phyloP scores from a whole-genome alignment of 2,888 invertebrate genomes.

The Cheilosia impressa region DNA sequence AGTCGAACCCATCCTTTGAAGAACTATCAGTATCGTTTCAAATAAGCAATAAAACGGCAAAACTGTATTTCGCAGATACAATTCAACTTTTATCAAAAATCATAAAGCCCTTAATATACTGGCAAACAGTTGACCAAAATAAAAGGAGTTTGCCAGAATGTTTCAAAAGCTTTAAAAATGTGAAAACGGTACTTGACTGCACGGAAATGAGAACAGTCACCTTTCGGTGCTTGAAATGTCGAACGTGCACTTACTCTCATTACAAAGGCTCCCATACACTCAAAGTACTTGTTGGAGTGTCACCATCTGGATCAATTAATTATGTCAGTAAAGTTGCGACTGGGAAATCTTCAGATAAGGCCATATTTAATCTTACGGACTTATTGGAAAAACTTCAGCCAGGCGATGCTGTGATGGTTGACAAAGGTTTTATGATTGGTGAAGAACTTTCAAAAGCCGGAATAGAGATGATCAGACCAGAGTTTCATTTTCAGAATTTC shows the following conservation, averaged over 20 bases:
- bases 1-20: not conserved
- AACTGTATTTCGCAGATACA: not conserved
- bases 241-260: not conserved
- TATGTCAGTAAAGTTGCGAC: not conserved
- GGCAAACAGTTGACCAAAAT: not conserved
- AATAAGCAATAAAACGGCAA: not conserved
- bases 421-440: conserved; percentile 28
- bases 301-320: not conserved
- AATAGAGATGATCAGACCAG: conserved; percentile 9
- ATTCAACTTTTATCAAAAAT: not conserved
- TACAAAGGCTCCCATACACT: not conserved
- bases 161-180: not conserved
- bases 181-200: not conserved
- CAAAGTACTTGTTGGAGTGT: not conserved
- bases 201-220: not conserved
- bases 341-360: conserved; percentile 4
- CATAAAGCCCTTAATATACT: not conserved
- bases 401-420: conserved; percentile 22
- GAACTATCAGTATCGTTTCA: not conserved
- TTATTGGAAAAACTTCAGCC: conserved; percentile 13
- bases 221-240: not conserved
- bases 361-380: not conserved
- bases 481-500: not conserved
- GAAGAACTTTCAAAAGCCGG: conserved; percentile 25
- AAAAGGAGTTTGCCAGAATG: not conserved